Evolutionary conservation across 2,113 vertebrate species (phyloP), one percentile per base, ranked within the genome.

Genomic region (Alectura lathami): DNA sequence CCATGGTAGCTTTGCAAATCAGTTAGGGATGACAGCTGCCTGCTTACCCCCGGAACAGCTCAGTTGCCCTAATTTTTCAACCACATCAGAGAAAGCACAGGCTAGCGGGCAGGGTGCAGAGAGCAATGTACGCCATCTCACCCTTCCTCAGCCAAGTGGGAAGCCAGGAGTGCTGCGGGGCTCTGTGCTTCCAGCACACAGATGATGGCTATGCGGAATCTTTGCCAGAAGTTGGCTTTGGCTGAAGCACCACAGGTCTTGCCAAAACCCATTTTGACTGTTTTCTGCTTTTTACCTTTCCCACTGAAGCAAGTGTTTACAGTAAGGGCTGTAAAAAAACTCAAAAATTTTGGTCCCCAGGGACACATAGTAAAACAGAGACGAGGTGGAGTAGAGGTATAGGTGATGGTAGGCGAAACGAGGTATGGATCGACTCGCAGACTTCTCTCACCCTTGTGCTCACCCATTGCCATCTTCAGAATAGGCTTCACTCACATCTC

Each of bases 131-230:
- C n/a, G 26, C 29, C 0, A 0, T 59, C 64, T 57, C 62, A 34
- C 43, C 57, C 51, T 83, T 91, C 74, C 43, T n/a, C 30, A 96
- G 40, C 17, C 21, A 6, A 93, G 45, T 42, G 67, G 83, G 79
- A 92, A 97, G 26, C 51, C 60, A 70, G 47, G 40, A 79, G 13
- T 26, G n/a, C 57, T 32, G 66, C 67, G 32, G 0, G 0, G 11
- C 53, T 73, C 51, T 1, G 0, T 66, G 40, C 29, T 40, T 67
- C 4, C 12, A 74, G 22, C 5, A 5, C 27, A 62, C n/a, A 72
- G 50, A 51, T 77, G 74, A 88, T 0, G 1, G 66, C n/a, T 47
- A 27, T 3, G 1, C 26, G 36, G 45, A 34, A 22, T 29, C 38
- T 89, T 79, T 84, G 66, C 78, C 91, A 89, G 51, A 62, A 64